Evolutionary conservation across 2,888 invertebrate genomes (phyloP).

Genomic region (Pheosia tremula): DNA sequence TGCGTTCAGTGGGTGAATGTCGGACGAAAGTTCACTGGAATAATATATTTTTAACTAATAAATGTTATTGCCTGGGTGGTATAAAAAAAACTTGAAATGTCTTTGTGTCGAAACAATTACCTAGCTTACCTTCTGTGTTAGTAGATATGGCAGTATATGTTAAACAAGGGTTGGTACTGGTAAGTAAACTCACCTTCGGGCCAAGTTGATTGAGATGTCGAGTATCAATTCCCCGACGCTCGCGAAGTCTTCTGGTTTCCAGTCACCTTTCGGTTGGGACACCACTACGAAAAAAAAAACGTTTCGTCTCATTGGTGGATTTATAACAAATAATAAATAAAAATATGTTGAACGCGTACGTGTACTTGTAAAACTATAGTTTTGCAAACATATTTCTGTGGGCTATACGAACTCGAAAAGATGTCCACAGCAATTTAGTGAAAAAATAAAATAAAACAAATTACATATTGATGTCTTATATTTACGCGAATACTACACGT

Average conservation of each 20-base stretch:
- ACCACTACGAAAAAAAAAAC: slow-evolving; percentile 85
- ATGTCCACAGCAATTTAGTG: too few species aligned
- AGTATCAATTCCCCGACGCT: slow-evolving; percentile 94
- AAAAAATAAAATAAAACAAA: too few species aligned
- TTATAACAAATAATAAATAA: too few species aligned
- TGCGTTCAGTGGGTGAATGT: slow-evolving; percentile 45
- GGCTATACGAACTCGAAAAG: too few species aligned
- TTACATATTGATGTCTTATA: too few species aligned
- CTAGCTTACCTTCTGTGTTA: too few species aligned
- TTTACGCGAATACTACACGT: too few species aligned
- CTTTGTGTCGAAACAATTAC: neutral
- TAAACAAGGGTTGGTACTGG: neutral
- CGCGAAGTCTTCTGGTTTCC: slow-evolving; percentile 93
- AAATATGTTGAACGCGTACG: too few species aligned
- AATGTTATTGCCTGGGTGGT: too few species aligned
- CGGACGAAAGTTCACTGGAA: slow-evolving; percentile 39
- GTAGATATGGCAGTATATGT: too few species aligned
- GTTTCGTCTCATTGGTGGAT: neutral
- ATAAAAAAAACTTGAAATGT: neutral
- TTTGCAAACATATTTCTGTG: too few species aligned
- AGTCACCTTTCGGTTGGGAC: slow-evolving; percentile 91
- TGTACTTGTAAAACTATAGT: too few species aligned
- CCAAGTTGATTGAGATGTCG: slow-evolving; percentile 93
- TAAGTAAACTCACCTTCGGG: slow-evolving; percentile 89
- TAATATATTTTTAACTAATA: slow-evolving; percentile 13